Base-by-base conservation (phyloP, 2,888 invertebrate species). In the Strigamia transsilvanica region DNA sequence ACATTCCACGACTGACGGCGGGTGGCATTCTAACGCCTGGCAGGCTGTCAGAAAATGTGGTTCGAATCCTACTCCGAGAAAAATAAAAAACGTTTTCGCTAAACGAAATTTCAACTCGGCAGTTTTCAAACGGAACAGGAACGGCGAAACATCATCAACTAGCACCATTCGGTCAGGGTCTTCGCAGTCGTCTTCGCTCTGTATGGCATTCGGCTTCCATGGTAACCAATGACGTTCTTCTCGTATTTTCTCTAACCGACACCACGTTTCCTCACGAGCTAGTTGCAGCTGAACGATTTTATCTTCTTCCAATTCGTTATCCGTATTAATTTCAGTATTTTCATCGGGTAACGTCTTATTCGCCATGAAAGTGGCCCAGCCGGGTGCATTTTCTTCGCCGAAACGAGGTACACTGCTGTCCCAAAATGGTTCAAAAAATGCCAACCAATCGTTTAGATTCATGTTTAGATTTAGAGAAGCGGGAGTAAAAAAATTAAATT, bases 351-450 rank as follows among this genome's bases (percentile, higher is more conserved):
- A 21, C 12, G 4, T 21, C 32, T 82, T 83, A 32, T 82, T 78
- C 38, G 82, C 82, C 80, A 85, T 83, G 85, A 87, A 87, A 13
- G 84, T 83, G 56, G 84, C 83, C 89, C 89, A 89, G 1, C 88
- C 88, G 32, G 83, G 81, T 10, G 88, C 87, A 10, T 85, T 85
- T 4, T 83, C 82, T 83, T 88, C 88, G n/a, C 88, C 89, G 84
- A 89, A 86, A 82, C 88, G 85, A 3, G 88, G 84, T 46, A 86
- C 85, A 23, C 86, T 86, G 84, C 87, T 87, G 77, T 89, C 88
- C 89, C 89, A 89, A 85, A 88, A 89, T 27, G 87, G 87, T 84
- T 88, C 88, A 85, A 89, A 87, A 56, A 86, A 85, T n/a, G 85
- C 84, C 12, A 80, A 12, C 80, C 80, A 80, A 23, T 80, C 80